Base-by-base conservation (phyloP, 2,888 invertebrate genomes). In the Baronia brevicornis region DNA sequence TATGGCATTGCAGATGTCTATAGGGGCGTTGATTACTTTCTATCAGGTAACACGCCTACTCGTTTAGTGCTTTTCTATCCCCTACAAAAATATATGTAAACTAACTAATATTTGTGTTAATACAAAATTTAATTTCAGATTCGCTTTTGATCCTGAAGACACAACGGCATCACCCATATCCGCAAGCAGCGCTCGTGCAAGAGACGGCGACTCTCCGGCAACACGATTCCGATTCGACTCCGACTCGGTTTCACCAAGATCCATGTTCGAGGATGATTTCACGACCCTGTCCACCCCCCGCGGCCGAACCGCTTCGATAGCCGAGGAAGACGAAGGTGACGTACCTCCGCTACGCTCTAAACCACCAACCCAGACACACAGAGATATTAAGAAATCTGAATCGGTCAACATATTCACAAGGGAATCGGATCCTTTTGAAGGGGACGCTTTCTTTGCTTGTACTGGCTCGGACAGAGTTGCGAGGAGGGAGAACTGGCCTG, bases 321-420 rank as follows among this genome's bases (percentile, higher is more conserved):
- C 80, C 0, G 85, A 84, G 36, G 84, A 82, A 37, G 82, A 84
- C 32, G 84, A 84, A 35, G 54, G 52, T 17, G 85, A 71, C 32
- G 61, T 73, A 8, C 80, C 70, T 9, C 86, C 70, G 20, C 61
- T 69, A 7, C 57, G 68, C 5, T 51, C 57, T 28, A 84, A 63
- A 11, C 67, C 69, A 0, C 48, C 34, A 1, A 7, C 40, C 43
- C 80, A 41, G 54, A 45, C 51, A 2, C 89, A 90, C 40, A 85
- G 87, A 33, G 88, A 91, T 54, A 89, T 94, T 26, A 92, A 92
- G 56, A 95, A 95, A 68, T 95, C 95, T 0, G 95, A 95, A 60
- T 95, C 95, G 2, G 91, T 95, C 4, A 95, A 95, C 69, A 96
- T 96, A 52, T 96, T 96, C 74, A 91, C 91, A 3, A 87, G 93